A percentile compares a stretch with the other conserved stretches of the same genome.
These are phyloP conservation scores for Drosophila subobscura DNA, from an alignment of 1,140 invertebrate species.

Conservation along the genomic window DNA sequence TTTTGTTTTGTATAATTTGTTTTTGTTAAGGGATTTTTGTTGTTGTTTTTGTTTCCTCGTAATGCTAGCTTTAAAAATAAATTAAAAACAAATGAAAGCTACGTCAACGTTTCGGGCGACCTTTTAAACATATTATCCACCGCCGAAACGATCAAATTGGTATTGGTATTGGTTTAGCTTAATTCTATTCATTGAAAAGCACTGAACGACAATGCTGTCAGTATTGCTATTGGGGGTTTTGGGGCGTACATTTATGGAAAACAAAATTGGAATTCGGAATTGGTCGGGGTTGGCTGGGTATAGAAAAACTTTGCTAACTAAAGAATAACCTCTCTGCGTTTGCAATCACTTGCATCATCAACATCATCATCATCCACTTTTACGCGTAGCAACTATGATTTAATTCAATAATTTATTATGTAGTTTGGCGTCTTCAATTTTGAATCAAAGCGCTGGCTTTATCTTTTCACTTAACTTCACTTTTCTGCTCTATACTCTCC, in stretches of 20 bases:
- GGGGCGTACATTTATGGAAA: constrained; percentile 11
- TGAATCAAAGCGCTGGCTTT: constrained; percentile 63
- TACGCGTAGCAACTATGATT: constrained; percentile 45
- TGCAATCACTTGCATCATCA: constrained; percentile 15
- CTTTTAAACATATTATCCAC: constrained; percentile 31
- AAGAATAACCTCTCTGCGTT: constrained; percentile 45
- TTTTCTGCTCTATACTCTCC: not conserved
- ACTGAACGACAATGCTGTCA: constrained; percentile 23
- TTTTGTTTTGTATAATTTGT: constrained; percentile 40
- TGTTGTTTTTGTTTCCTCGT: constrained; percentile 38
- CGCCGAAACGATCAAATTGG: constrained; percentile 44
- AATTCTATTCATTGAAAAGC: constrained; percentile 38
- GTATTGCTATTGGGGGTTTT: constrained; percentile 26
- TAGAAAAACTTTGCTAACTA: constrained; percentile 71
- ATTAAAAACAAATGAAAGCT: constrained; percentile 75
- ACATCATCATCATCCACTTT: too few relatives aligned
- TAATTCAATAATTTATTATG: constrained; percentile 48
- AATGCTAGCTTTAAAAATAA: constrained; percentile 62
- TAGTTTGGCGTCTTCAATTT: constrained; percentile 66
- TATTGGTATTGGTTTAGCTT: constrained; percentile 10
- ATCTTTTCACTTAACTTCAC: constrained; percentile 12
- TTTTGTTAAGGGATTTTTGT: constrained; percentile 22
- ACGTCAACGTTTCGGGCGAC: constrained; percentile 51
- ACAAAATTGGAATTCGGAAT: constrained; percentile 13
- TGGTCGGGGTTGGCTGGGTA: not conserved